Evolutionary conservation across 2,113 vertebrate genomes (phyloP), one percentile per base, ranked within the genome.

Genomic region (Dolichotis patagonum): DNA sequence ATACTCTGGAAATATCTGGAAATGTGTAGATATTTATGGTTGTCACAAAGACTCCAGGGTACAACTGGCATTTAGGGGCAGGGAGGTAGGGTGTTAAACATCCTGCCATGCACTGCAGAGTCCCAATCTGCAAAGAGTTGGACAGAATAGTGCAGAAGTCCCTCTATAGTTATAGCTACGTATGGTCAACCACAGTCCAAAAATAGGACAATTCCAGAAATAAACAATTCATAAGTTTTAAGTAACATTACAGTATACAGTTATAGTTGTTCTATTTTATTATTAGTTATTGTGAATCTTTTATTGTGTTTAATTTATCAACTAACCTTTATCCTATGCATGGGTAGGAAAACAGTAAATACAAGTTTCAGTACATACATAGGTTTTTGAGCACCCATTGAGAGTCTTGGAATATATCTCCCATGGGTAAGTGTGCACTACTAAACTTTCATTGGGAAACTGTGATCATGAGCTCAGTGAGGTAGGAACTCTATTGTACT

Each of bases 1-100:
- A 5, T 46, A 4, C 58, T 71, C 58, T 88, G 41, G 56, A 88
- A 94, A n/a, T 82, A 85, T 67, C n/a, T 94, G 65, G 78, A 93
- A 94, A 93, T 32, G 10, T 19, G 1, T 58, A 69, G 35, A 63
- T n/a, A 65, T 91, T 88, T 92, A 56, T 87, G 7, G 10, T 81
- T 77, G 58, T 87, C 69, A 63, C 12, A 35, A 46, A 75, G 77
- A 93, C 63, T 95, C 65, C 54, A 71, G 38, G 49, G 22, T 67
- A 85, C 32, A 49, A 49, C 67, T 84, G n/a, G n/a, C 26, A 20
- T 62, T 92, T 90, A 49, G 63, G 75, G n/a, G n/a, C 71, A 81
- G 75, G 20, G 32, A 90, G 41, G 77, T 12, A 52, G 38, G 75
- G 73, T 85, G 94, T 63, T 71, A 84, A 95, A 63, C 20, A 82